phyloP scores from a whole-genome alignment of 2,113 vertebrate species.

The Bujurquina vittata region DNA sequence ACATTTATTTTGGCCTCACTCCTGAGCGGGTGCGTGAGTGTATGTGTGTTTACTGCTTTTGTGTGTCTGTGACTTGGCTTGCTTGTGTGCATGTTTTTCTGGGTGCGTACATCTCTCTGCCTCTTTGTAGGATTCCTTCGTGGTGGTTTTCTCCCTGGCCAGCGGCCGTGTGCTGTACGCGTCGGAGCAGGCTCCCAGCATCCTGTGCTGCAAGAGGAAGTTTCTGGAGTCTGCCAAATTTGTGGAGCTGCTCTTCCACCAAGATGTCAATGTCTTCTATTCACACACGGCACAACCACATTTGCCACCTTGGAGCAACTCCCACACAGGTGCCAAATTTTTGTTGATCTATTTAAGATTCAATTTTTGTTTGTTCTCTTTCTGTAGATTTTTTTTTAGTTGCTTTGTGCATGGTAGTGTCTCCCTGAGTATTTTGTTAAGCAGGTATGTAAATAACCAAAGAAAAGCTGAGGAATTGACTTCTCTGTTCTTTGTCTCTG shows the following conservation, averaged over 20 bases:
- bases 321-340: conserved; percentile 55
- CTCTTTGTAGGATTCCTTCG: conserved; percentile 85
- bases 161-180: conserved; percentile 85
- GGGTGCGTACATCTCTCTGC: conserved; percentile 42
- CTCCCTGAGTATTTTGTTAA: background rate
- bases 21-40: conserved; percentile 48
- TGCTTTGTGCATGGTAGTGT: background rate
- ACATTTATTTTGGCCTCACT: conserved; percentile 29
- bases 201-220: conserved; percentile 86
- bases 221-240: conserved; percentile 85
- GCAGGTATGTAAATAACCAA: background rate
- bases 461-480: background rate
- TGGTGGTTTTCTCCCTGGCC: conserved; percentile 87
- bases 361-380: background rate
- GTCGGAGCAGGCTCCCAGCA: conserved; percentile 87
- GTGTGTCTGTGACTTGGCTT: conserved; percentile 56
- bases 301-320: conserved; percentile 86
- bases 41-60: conserved; percentile 55
- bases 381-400: background rate
- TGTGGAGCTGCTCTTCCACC: conserved; percentile 88
- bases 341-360: background rate
- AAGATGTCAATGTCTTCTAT: conserved; percentile 89
- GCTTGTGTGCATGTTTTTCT: conserved; percentile 50
- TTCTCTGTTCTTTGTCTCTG: conserved; percentile 31
- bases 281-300: conserved; percentile 83